Evolutionary conservation across 2,113 vertebrate species (phyloP).

Genomic region (Malurus melanocephalus): DNA sequence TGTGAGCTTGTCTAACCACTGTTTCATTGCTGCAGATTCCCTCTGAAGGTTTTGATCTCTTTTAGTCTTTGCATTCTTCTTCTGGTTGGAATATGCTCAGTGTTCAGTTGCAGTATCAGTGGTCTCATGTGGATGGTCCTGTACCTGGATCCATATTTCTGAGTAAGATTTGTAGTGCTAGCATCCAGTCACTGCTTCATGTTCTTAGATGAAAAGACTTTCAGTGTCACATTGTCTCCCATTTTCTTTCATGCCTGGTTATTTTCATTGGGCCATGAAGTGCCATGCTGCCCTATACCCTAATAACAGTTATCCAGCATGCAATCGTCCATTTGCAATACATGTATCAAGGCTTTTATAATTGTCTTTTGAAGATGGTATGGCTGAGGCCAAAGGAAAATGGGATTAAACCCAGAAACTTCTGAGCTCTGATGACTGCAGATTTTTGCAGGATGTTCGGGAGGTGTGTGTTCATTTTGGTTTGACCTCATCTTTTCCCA

Average conservation of each 20-base stretch:
- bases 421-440: neutral
- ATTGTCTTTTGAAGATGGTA: neutral
- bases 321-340: neutral
- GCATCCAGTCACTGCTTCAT: neutral
- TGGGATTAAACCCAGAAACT: neutral
- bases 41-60: neutral
- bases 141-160: fast-evolving
- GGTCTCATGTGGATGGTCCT: neutral
- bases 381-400: neutral
- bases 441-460: neutral
- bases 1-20: neutral
- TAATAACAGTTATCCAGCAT: neutral
- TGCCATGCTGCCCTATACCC: neutral
- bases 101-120: neutral
- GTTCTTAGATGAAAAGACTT: neutral
- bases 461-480: neutral
- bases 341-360: neutral
- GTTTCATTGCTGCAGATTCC: neutral
- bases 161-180: neutral
- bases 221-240: neutral
- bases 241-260: neutral
- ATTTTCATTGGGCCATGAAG: neutral
- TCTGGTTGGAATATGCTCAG: neutral
- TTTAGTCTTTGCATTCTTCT: neutral
- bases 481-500: neutral